Conservation (phyloP, 2,888 invertebrate genomes). For the Limnephilus marmoratus region DNA sequence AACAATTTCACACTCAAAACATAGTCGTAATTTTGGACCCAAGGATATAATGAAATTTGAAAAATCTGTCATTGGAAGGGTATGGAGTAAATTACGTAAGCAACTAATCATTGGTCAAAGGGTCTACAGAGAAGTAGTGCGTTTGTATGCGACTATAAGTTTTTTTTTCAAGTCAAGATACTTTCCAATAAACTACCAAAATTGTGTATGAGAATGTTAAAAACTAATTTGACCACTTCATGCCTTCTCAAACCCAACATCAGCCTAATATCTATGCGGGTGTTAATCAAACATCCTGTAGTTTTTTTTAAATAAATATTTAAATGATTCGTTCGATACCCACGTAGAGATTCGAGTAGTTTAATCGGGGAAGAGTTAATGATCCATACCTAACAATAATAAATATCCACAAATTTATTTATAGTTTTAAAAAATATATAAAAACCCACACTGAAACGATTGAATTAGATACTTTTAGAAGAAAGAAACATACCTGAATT, state of each 20-base stretch:
- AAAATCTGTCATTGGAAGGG: too few relatives aligned
- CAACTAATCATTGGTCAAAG: too few relatives aligned
- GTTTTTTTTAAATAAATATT: not conserved
- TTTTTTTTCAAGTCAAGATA: not conserved
- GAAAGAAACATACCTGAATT: too few relatives aligned
- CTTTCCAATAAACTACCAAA: not conserved
- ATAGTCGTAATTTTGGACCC: too few relatives aligned
- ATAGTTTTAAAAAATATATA: not conserved
- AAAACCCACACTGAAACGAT: not conserved
- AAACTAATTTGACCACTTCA: not conserved
- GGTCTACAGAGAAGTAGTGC: too few relatives aligned
- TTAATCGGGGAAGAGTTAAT: not conserved
- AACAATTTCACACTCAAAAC: too few relatives aligned
- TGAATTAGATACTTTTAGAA: too few relatives aligned
- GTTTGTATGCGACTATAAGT: too few relatives aligned
- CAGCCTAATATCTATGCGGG: not conserved
- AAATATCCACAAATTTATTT: too few relatives aligned
- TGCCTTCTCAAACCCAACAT: constrained; percentile 1
- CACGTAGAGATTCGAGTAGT: not conserved
- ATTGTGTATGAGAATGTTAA: not conserved
- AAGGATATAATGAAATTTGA: too few relatives aligned
- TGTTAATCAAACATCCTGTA: constrained; percentile 14
- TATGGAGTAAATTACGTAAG: too few relatives aligned
- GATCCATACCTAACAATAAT: not conserved
- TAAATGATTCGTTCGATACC: not conserved